Evolutionary conservation across 2,113 vertebrate genomes (phyloP).

Genomic region (Perca flavescens): DNA sequence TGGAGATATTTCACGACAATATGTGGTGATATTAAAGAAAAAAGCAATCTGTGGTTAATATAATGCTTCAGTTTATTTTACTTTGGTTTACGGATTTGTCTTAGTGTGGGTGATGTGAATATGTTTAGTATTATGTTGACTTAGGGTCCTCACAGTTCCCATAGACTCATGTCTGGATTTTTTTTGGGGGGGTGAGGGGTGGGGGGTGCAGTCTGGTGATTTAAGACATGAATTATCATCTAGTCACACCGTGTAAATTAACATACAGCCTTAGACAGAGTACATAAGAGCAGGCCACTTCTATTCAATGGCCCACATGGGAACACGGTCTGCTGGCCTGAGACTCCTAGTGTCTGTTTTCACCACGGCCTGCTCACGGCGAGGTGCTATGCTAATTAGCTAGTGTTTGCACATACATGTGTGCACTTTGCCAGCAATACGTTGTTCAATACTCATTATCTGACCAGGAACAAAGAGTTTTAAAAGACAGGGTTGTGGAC

Average conservation of each 20-base stretch:
- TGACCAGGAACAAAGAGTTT: background rate
- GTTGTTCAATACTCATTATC: constrained; percentile 1
- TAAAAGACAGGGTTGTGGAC: background rate
- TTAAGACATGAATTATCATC: constrained; percentile 73
- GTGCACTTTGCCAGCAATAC: background rate
- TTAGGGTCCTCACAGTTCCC: constrained; percentile 44
- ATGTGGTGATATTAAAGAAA: background rate
- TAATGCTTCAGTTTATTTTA: background rate
- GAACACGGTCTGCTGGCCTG: constrained; percentile 62
- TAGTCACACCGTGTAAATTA: constrained; percentile 58
- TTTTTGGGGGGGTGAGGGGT: background rate
- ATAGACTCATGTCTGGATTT: constrained; percentile 65
- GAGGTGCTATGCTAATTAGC: constrained; percentile 73
- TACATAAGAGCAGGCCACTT: constrained; percentile 63
- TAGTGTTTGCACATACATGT: constrained; percentile 41
- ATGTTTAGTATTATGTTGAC: constrained; percentile 41
- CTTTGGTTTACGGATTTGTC: constrained; percentile 5
- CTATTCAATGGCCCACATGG: constrained; percentile 67
- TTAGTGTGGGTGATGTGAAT: constrained; percentile 6
- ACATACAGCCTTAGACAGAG: constrained; percentile 67
- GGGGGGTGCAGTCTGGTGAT: constrained; percentile 53
- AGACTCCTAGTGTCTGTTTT: constrained; percentile 44
- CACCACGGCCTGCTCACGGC: constrained; percentile 63
- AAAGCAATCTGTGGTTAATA: background rate
- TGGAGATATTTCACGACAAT: background rate